Conservation (phyloP, 2,888 invertebrate genomes). For the Pterostichus madidus region DNA sequence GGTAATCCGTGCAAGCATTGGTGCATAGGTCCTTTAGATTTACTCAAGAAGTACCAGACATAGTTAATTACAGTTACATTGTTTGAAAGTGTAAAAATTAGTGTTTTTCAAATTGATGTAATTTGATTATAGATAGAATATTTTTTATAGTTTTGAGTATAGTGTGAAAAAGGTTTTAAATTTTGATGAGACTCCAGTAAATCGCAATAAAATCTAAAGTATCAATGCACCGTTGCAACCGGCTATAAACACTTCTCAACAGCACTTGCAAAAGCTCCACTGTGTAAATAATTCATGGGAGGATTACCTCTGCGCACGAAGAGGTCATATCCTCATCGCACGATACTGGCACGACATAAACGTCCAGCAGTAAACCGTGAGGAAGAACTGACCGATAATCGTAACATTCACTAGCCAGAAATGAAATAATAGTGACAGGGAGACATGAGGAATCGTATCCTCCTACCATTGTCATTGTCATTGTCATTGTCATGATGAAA, state of each 20-base stretch:
- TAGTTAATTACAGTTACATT: too few relatives aligned
- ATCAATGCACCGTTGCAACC: constrained; percentile 27
- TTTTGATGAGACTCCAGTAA: constrained; percentile 10
- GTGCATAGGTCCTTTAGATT: too few relatives aligned
- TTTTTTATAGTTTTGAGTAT: neutral
- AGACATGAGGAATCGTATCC: too few relatives aligned
- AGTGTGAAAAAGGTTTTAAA: neutral
- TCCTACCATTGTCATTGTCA: too few relatives aligned
- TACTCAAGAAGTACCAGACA: too few relatives aligned
- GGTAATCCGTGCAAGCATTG: too few relatives aligned
- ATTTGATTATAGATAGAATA: too few relatives aligned
- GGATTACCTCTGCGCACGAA: constrained; percentile 9
- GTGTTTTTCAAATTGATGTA: too few relatives aligned
- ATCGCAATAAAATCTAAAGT: constrained; percentile 40
- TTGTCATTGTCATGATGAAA: too few relatives aligned
- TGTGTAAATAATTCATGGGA: constrained; percentile 38
- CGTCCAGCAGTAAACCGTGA: constrained; percentile 23
- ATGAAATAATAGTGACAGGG: constrained; percentile 28
- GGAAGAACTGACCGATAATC: constrained; percentile 30
- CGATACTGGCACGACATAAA: neutral
- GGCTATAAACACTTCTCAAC: constrained; percentile 28
- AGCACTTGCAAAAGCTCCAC: constrained; percentile 24
- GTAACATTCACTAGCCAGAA: constrained; percentile 19
- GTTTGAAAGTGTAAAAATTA: too few relatives aligned
- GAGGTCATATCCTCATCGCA: constrained; percentile 19